Percentiles rank a stretch among this genome's conserved stretches.
Evolutionary conservation across 2,113 vertebrate species (phyloP).

Genomic region (Danio rerio): GRCz12tu NC_133184.1:43358001-43358500

Average conservation of each 20-base stretch:
- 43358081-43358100: no score
- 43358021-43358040: no score
- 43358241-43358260: not conserved
- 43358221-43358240: not conserved
- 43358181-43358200: no score
- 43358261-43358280: not conserved
- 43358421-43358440: constrained; percentile 94
- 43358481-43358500: not conserved
- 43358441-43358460: constrained; percentile 90
- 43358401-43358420: constrained; percentile 87
- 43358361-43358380: constrained; percentile 85
- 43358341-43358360: constrained; percentile 68
- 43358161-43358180: no score
- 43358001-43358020: no score
- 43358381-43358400: constrained; percentile 91
- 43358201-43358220: no score
- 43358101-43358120: no score
- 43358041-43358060: no score
- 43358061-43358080: no score
- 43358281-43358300: not conserved
- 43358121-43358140: no score
- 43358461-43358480: not conserved
- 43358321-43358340: not conserved
- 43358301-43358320: not conserved
- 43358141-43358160: no score